These are phyloP conservation scores for Junonia oenone DNA, from an alignment of 2,888 invertebrate genomes.

Conservation along the genomic window DNA sequence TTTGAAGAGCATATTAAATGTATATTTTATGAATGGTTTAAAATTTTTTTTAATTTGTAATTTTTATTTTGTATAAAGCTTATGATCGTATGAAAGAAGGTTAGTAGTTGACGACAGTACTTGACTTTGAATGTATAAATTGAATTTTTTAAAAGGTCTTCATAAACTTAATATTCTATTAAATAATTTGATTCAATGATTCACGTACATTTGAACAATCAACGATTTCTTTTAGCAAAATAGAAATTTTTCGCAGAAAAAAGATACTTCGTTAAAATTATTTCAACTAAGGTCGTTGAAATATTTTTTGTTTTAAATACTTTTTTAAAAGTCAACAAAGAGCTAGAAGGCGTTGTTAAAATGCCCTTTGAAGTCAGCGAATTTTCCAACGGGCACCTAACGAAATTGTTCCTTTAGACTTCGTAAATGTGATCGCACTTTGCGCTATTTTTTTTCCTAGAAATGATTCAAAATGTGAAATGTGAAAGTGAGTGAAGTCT, in stretches of 20 bases:
- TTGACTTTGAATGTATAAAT: too few relatives aligned
- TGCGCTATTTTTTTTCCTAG: slow-evolving; percentile 49
- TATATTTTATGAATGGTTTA: too few relatives aligned
- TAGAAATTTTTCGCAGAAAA: slow-evolving; percentile 12
- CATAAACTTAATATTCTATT: too few relatives aligned
- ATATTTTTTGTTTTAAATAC: slow-evolving; percentile 46
- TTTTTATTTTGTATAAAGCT: too few relatives aligned
- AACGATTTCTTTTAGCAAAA: slow-evolving; percentile 17
- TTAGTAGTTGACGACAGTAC: too few relatives aligned
- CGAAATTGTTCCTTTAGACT: slow-evolving; percentile 73
- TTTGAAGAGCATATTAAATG: too few relatives aligned
- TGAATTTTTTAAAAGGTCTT: neutral
- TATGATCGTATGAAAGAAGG: too few relatives aligned
- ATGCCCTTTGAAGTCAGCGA: slow-evolving; percentile 70
- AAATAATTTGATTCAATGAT: neutral
- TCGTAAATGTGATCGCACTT: slow-evolving; percentile 65
- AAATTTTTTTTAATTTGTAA: too few relatives aligned
- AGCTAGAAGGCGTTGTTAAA: slow-evolving; percentile 63
- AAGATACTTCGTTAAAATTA: slow-evolving; percentile 27
- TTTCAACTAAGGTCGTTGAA: slow-evolving; percentile 24
- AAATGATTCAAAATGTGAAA: slow-evolving; percentile 23
- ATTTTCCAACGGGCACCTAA: slow-evolving; percentile 70
- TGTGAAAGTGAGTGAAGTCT: slow-evolving; percentile 7
- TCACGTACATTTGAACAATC: slow-evolving; percentile 9
- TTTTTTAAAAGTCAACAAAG: slow-evolving; percentile 63